Conservation (phyloP, 2,113 vertebrate genomes). For the Cichladusa arquata region DNA sequence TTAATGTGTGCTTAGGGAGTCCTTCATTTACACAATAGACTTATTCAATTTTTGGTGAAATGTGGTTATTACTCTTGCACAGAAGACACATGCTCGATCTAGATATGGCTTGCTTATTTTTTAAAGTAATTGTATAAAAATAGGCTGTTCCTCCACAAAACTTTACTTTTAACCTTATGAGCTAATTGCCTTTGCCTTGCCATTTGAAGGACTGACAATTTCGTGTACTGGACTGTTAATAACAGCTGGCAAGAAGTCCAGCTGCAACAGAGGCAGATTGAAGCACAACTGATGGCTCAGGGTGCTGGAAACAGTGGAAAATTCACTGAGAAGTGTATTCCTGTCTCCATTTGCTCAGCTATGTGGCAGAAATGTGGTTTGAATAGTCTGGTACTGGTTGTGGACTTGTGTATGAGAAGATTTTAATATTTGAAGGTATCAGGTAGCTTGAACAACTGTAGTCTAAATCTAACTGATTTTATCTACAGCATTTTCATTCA, state of each 20-base stretch:
- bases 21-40: slow-evolving; percentile 68
- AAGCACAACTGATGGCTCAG: neutral
- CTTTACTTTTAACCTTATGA: neutral
- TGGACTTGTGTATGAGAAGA: neutral
- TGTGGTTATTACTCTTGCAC: slow-evolving; percentile 42
- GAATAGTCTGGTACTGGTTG: neutral
- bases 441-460: neutral
- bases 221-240: neutral
- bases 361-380: neutral
- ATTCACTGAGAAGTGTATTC: neutral
- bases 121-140: neutral
- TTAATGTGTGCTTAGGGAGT: slow-evolving; percentile 66
- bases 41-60: slow-evolving; percentile 62
- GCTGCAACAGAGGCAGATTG: neutral
- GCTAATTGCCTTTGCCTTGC: neutral
- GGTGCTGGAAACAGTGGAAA: neutral
- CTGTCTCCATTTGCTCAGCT: neutral
- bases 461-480: neutral
- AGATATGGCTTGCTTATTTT: slow-evolving; percentile 7
- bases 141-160: neutral
- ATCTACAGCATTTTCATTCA: neutral
- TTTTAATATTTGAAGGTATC: neutral
- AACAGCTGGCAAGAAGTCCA: neutral
- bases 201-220: neutral
- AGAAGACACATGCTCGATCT: neutral